Evolutionary conservation across 2,113 vertebrate genomes (phyloP), one percentile per base, ranked within the genome.

Genomic region (Proteles cristata): DNA sequence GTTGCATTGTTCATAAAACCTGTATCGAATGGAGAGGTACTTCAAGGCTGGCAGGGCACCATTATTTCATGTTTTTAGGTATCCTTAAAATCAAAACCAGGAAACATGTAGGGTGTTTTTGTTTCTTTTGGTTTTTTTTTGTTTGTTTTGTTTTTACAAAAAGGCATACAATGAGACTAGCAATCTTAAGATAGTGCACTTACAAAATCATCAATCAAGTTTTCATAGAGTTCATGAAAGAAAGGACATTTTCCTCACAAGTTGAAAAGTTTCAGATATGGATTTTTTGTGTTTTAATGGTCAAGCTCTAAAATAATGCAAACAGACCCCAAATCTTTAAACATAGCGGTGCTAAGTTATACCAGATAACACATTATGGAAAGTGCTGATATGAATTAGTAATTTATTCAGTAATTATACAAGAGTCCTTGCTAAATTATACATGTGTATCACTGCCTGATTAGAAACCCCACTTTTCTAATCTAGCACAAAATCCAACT

Each of bases 251-350:
- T 97, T 89, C 28, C 65, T 93, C 10, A 82, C 25, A 71, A 48
- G 21, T 55, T 79, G 63, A 76, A 43, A 97, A 86, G n/a, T 92
- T 98, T 98, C 82, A 96, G 97, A 96, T 96, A 87, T 92, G 94
- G 94, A 97, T 76, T 97, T 81, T 81, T 97, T 82, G 97, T 98
- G 97, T 87, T 98, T 98, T 98, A 58, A 97, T 98, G 96, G 92
- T 93, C 89, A 96, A 66, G 7, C 96, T 98, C 97, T 96, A 95
- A 97, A 95, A 96, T 93, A 91, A 89, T 98, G 89, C 97, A 97
- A 92, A 98, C 94, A 98, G 94, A 96, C 98, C 98, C 94, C 98
- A 98, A 97, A 98, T 98, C 97, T 97, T 98, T 97, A 98, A 98
- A 97, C 94, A 94, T 82, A 98, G 98, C 61, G 98, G 97, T 98